Base-by-base conservation (phyloP, 2,888 invertebrate species). In the Petrophora chlorosata region DNA sequence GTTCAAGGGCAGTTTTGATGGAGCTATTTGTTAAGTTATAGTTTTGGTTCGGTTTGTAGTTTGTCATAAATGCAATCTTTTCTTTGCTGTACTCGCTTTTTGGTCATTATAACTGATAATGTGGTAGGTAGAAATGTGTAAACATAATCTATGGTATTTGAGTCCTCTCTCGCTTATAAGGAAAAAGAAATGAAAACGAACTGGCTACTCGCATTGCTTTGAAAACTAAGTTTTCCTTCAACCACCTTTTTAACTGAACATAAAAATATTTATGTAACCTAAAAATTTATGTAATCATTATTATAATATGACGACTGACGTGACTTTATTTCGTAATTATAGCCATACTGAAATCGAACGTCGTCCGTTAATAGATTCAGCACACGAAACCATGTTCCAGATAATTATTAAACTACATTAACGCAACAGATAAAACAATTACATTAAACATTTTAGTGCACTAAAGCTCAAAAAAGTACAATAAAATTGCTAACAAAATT, bases 321-420 rank as follows among this genome's bases (percentile, higher is more conserved):
- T 34, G 23, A 71, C 75, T 78, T 81, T 66, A 75, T 62, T 69
- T 65, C 59, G 10, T 77, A 79, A 85, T 83, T 70, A 80, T 68
- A 78, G 70, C 67, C 70, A 72, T 76, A 67, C 73, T 67, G 59
- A 69, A 74, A 79, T 67, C 65, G 73, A 65, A 69, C 59, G 62
- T 53, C 76, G 73, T 72, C 71, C 33, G 61, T 70, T 78, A 80
- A 76, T 71, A 73, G 68, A 71, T 73, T 75, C 69, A 64, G 70
- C 67, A 63, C 82, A 82, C 79, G 77, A 76, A 76, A 77, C 64
- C 65, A 75, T 73, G 78, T 79, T 74, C 69, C 61, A 81, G 76
- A 87, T 85, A 87, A 89, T 88, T 85, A 81, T 82, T 80, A 81
- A 85, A 85, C 76, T 83, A 79, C 86, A 85, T 86, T 86, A 88